Percentiles rank a stretch among this genome's conserved stretches.
Evolutionary conservation across 92 coral and sea anemone genomes (phyloP).

Genomic region (Chrysogorgia sp.): DNA sequence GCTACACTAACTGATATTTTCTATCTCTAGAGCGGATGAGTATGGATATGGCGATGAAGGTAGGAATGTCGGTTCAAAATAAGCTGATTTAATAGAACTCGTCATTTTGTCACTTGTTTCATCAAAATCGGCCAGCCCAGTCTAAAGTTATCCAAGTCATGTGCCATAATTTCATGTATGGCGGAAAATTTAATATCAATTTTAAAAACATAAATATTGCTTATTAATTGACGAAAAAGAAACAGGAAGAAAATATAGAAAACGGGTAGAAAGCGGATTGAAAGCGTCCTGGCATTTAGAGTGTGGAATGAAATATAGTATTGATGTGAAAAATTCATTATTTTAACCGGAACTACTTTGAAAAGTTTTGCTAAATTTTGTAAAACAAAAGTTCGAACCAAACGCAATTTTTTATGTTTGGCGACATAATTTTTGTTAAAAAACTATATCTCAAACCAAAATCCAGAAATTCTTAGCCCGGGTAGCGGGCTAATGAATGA

Average conservation of each 20-base stretch:
- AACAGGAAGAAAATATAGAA: no score
- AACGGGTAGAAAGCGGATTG: neutral
- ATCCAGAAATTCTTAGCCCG: no score
- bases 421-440: no score
- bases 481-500: no score
- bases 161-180: neutral
- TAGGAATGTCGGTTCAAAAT: neutral
- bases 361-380: no score
- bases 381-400: no score
- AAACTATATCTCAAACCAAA: no score
- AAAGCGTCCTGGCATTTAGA: neutral
- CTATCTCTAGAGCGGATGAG: neutral
- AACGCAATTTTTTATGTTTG: no score
- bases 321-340: no score
- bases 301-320: neutral
- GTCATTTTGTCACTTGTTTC: conserved; percentile 1
- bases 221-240: no score
- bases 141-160: neutral
- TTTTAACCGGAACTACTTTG: no score
- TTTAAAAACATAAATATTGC: no score
- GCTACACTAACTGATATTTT: conserved; percentile 2
- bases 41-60: conserved; percentile 2
- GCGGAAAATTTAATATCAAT: neutral
- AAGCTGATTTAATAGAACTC: conserved; percentile 1
- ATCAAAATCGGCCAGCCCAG: neutral